Percentiles rank a stretch among this genome's conserved stretches.
Conservation (phyloP, 2,797 vertebrate genomes). For the Manis crassicaudata region DNA sequence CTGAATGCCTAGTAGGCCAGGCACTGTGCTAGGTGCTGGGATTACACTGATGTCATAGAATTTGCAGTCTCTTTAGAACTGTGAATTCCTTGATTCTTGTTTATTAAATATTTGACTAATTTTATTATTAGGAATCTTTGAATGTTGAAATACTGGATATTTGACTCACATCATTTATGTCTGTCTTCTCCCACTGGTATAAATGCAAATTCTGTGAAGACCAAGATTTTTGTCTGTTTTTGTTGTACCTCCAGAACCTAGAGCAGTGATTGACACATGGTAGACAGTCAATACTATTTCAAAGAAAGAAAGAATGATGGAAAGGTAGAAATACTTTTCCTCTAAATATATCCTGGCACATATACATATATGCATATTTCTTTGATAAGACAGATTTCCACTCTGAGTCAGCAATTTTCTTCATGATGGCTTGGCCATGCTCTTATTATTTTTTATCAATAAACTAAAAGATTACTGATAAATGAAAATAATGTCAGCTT, state of each 20-base stretch:
- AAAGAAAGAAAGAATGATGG: neutral
- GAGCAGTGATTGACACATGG: neutral
- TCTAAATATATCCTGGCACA: neutral
- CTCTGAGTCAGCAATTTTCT: constrained; percentile 57
- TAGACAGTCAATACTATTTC: neutral
- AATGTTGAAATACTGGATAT: neutral
- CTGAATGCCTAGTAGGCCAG: neutral
- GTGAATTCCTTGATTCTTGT: neutral
- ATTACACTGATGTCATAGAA: neutral
- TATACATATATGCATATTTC: neutral
- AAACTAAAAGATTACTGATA: constrained; percentile 37
- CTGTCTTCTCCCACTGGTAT: neutral
- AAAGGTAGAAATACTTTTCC: neutral
- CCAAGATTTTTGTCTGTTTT: neutral
- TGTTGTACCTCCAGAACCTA: neutral
- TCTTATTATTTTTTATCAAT: constrained; percentile 21
- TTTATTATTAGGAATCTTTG: neutral
- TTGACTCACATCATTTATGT: neutral
- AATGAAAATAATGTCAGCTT: constrained; percentile 48
- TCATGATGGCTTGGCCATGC: neutral
- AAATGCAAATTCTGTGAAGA: neutral
- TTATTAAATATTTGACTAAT: constrained; percentile 25
- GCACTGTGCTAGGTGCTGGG: neutral
- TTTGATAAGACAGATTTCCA: constrained; percentile 44
- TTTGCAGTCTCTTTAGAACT: neutral